Base-by-base conservation (phyloP, 2,888 invertebrate species). In the Stenodema calcarata region DNA sequence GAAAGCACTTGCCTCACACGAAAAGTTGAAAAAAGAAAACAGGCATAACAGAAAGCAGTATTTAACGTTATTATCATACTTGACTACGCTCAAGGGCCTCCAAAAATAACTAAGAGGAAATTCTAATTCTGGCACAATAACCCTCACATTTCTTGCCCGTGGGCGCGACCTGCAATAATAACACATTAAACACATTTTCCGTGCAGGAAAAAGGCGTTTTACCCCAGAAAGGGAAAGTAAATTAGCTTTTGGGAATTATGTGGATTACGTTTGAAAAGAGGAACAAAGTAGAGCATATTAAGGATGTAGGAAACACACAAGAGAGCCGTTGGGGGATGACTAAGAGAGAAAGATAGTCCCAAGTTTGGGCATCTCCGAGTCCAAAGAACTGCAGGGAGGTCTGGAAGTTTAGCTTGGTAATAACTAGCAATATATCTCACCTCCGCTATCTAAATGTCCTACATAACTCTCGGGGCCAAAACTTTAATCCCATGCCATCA, bases 401-500 rank as follows among this genome's bases (percentile, higher is more conserved):
- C 62, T 62, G 62, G 62, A 23, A 23, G 62, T 62, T 62, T 23
- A 62, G 62, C 62, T 62, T 23, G 62, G 23, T 23, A 62, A 78
- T 78, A 78, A 78, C 78, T 42, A 44, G 44, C 23, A 18, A 44
- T 42, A 78, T 76, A 76, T 78, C 44, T 78, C 78, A 78, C 78
- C 6, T 0, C n/a, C 42, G 78, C 78, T 78, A 78, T 78, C 78
- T 78, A 78, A 78, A 78, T 78, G 78, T 44, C 78, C 42, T 44
- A 78, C 78, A 78, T 78, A 78, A 78, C 78, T 78, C 42, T 42
- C 18, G 44, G 78, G 44, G 44, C 42, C 78, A 78, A 44, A 78
- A 78, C 78, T 78, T 42, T 18, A 78, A 44, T 42, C 78, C 44
- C 14, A 11, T 0, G 18, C 78, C 78, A 78, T 78, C 44, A 27